Percentiles rank a stretch among this genome's conserved stretches.
Conservation (phyloP, 1,140 invertebrate genomes). For the Kradibia gibbosae region DNA sequence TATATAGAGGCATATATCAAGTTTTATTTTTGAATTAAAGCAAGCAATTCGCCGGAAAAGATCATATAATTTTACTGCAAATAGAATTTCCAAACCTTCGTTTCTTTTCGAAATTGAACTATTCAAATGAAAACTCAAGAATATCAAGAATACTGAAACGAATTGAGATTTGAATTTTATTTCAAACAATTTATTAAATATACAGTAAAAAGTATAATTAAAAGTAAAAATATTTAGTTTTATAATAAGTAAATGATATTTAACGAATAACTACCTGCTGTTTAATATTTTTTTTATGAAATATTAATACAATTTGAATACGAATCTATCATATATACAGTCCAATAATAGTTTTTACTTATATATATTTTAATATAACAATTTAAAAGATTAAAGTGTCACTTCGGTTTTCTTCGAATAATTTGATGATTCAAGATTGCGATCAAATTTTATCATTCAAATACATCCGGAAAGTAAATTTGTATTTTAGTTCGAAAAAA, state of each 20-base stretch:
- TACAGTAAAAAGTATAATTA: not conserved
- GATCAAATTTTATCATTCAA: not conserved
- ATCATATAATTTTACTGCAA: constrained; percentile 32
- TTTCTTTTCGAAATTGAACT: constrained; percentile 21
- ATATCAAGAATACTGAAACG: constrained; percentile 11
- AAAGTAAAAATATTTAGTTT: not conserved
- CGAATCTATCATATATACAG: too few species aligned
- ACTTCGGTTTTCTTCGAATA: not conserved
- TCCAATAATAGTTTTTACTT: too few species aligned
- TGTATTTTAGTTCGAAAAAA: not conserved
- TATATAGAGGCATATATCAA: constrained; percentile 8
- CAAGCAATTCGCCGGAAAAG: constrained; percentile 3
- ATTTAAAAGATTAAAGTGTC: not conserved
- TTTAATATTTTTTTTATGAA: not conserved
- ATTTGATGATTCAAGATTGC: not conserved
- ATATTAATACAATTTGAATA: not conserved
- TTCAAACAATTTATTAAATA: not conserved
- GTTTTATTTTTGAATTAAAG: constrained; percentile 28
- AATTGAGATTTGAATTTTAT: constrained; percentile 10
- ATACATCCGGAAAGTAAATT: not conserved
- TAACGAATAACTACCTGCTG: too few species aligned
- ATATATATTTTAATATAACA: too few species aligned
- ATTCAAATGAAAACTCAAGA: constrained; percentile 17
- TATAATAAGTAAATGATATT: not conserved
- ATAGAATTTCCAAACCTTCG: constrained; percentile 24